These are phyloP conservation scores for Lasioglossum pauxillum DNA, from an alignment of 2,888 invertebrate genomes.

Conservation along the genomic window DNA sequence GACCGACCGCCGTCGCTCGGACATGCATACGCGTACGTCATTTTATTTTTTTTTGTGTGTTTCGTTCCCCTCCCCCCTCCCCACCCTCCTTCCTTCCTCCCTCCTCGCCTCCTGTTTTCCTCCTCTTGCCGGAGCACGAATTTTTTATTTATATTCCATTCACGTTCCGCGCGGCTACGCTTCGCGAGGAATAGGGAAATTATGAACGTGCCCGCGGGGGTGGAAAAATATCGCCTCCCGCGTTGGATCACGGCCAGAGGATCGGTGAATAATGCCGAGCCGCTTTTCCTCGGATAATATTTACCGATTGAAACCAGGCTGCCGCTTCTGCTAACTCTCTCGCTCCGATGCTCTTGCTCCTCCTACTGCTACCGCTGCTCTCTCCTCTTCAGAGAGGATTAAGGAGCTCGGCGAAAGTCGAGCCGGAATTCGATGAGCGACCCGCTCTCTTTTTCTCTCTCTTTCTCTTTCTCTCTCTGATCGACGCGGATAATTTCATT, in stretches of 20 bases:
- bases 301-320: constrained; percentile 18
- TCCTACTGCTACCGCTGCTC: background rate
- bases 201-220: constrained; percentile 25
- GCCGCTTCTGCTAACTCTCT: background rate
- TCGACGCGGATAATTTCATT: background rate
- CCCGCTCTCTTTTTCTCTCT: background rate
- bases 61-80: background rate
- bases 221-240: constrained; percentile 40
- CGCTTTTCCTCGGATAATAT: constrained; percentile 35
- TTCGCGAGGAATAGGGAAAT: constrained; percentile 24
- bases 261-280: constrained; percentile 16
- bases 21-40: constrained; percentile 6
- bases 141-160: constrained; percentile 17
- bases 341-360: background rate
- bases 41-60: background rate
- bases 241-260: constrained; percentile 62
- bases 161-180: background rate
- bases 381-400: background rate
- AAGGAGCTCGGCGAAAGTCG: background rate
- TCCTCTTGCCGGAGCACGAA: background rate
- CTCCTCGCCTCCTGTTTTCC: background rate
- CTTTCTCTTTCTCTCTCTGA: background rate
- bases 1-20: constrained; percentile 26
- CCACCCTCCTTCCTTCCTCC: too few species aligned
- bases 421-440: background rate